A percentile compares a stretch with the other conserved stretches of the same genome.
Evolutionary conservation across 1,140 invertebrate genomes (phyloP).

Genomic region (Heliothis subflexa): DNA sequence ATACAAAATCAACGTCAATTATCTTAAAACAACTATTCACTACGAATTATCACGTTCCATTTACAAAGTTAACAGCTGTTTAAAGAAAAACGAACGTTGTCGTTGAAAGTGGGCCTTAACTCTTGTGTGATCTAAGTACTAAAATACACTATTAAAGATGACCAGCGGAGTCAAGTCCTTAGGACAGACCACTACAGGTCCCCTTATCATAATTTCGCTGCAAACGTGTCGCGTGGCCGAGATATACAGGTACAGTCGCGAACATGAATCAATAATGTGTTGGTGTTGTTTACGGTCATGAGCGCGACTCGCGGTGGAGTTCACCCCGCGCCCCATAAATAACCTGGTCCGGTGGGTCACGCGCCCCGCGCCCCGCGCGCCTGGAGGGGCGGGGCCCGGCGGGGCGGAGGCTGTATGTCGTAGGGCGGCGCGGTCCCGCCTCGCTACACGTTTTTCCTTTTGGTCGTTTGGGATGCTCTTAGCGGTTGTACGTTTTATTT

Average conservation of each 20-base stretch:
- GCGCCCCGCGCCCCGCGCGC: background rate
- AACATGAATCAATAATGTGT: conserved; percentile 8
- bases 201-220: background rate
- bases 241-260: background rate
- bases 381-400: conserved; percentile 11
- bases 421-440: conserved; percentile 1
- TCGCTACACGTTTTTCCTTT: conserved; percentile 35
- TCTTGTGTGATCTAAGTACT: too few species aligned
- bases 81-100: too few species aligned
- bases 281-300: background rate
- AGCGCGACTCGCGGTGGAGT: background rate
- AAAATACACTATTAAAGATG: too few species aligned
- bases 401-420: conserved; percentile 4
- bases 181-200: background rate
- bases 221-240: background rate
- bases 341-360: background rate
- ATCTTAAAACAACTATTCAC: too few species aligned
- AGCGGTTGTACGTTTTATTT: conserved; percentile 37
- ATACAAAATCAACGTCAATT: too few species aligned
- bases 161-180: too few species aligned
- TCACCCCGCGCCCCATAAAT: background rate
- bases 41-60: too few species aligned
- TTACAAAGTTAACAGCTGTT: too few species aligned
- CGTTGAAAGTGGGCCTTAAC: too few species aligned
- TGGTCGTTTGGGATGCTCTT: conserved; percentile 26